A percentile compares a stretch with the other conserved stretches of the same genome.
phyloP scores from a whole-genome alignment of 2,113 vertebrate genomes.

The Dermatemys mawii region DNA sequence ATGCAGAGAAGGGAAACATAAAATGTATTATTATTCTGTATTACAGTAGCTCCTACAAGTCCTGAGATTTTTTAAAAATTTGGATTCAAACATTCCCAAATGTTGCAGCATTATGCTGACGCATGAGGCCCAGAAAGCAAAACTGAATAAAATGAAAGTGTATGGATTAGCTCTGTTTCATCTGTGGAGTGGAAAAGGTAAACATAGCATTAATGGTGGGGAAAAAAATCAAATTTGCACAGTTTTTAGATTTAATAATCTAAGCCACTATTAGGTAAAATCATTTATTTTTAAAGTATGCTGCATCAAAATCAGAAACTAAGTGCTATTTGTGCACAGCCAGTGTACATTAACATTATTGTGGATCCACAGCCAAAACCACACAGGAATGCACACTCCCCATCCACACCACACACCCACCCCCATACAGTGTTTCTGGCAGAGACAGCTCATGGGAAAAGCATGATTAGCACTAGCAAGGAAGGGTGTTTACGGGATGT shows the following conservation, averaged over 20 bases:
- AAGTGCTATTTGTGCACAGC: background rate
- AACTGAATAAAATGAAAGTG: background rate
- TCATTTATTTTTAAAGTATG: background rate
- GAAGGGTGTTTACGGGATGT: slow-evolving; percentile 61
- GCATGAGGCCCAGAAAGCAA: background rate
- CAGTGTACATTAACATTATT: background rate
- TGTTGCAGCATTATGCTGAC: background rate
- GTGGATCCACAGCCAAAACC: slow-evolving; percentile 48
- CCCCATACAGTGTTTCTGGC: slow-evolving; percentile 48
- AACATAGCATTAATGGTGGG: background rate
- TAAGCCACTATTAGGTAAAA: rapidly evolving
- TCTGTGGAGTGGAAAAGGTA: background rate
- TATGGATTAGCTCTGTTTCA: background rate
- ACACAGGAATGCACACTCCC: slow-evolving; percentile 15
- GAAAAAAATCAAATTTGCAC: background rate
- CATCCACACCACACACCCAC: background rate
- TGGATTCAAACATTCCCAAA: background rate
- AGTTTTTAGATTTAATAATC: background rate
- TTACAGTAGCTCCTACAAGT: background rate
- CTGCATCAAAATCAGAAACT: slow-evolving; percentile 1
- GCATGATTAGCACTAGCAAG: slow-evolving; percentile 53
- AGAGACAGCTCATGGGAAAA: slow-evolving; percentile 11
- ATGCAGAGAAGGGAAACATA: background rate
- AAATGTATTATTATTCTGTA: background rate
- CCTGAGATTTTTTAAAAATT: too few relatives aligned